Percentiles rank a stretch among this genome's conserved stretches.
Evolutionary conservation across 2,888 invertebrate genomes (phyloP).

Genomic region (Mythimna loreyi): DNA sequence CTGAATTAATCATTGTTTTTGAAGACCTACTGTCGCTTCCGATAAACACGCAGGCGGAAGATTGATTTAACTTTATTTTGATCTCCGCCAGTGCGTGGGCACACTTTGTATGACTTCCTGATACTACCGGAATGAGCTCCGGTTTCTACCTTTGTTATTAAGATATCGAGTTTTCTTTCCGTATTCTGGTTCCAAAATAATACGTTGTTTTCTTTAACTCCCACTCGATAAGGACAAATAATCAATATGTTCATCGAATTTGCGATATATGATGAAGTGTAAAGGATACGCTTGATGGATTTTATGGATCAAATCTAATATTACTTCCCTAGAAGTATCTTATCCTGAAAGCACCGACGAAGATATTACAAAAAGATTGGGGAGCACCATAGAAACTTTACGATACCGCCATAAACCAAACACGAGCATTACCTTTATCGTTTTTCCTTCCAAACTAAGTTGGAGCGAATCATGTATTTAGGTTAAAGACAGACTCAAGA

Average conservation of each 20-base stretch:
- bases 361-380: constrained; percentile 49
- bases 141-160: constrained; percentile 12
- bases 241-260: neutral
- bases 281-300: neutral
- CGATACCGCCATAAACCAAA: constrained; percentile 41
- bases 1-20: constrained; percentile 18
- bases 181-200: neutral
- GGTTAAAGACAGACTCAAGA: constrained; percentile 41
- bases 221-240: neutral
- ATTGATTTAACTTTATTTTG: constrained; percentile 36
- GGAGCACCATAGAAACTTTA: constrained; percentile 31
- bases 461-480: constrained; percentile 43
- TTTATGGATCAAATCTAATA: constrained; percentile 10
- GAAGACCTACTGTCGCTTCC: constrained; percentile 8
- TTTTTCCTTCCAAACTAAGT: constrained; percentile 31
- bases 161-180: constrained; percentile 19
- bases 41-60: constrained; percentile 14
- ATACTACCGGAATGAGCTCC: constrained; percentile 24
- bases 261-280: neutral
- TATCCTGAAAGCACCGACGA: constrained; percentile 17
- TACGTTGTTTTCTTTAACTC: neutral
- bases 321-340: constrained; percentile 7
- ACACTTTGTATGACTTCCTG: constrained; percentile 35
- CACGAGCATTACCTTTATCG: constrained; percentile 50
- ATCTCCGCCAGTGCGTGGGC: constrained; percentile 15